These are phyloP conservation scores for Sericinus montela DNA, from an alignment of 2,888 invertebrate genomes.

Conservation along the genomic window DNA sequence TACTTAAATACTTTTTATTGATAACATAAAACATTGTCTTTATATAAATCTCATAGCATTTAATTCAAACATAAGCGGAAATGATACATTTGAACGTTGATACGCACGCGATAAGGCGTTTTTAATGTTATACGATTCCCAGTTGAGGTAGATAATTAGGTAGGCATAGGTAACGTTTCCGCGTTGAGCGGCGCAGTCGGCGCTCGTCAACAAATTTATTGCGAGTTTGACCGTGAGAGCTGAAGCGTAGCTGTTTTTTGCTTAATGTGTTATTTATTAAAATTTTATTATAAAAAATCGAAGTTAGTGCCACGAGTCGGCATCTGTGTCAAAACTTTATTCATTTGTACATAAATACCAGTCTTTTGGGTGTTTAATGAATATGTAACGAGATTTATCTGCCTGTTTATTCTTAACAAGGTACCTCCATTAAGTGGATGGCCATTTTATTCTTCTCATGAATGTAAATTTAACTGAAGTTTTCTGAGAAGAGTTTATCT, in stretches of 20 bases:
- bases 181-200: conserved; percentile 39
- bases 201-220: conserved; percentile 68
- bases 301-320: conserved; percentile 53
- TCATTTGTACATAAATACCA: conserved; percentile 51
- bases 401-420: conserved; percentile 44
- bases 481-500: too few relatives aligned
- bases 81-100: conserved; percentile 28
- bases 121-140: conserved; percentile 42
- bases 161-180: conserved; percentile 48
- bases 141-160: conserved; percentile 50
- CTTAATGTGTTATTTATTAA: conserved; percentile 75
- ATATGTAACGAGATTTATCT: conserved; percentile 47
- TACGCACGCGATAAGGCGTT: conserved; percentile 31
- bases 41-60: neutral
- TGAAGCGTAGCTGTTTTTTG: conserved; percentile 69
- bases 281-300: conserved; percentile 67
- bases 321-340: conserved; percentile 51
- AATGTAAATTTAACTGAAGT: too few relatives aligned
- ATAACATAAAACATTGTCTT: too few relatives aligned
- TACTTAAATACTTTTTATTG: too few relatives aligned
- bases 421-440: conserved; percentile 20
- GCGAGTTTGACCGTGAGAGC: conserved; percentile 74
- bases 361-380: conserved; percentile 48
- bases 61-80: conserved; percentile 10
- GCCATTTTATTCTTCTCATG: too few relatives aligned